Percentiles rank a stretch among this genome's conserved stretches.
Evolutionary conservation across 2,888 invertebrate genomes (phyloP).

Genomic region (Hymenopus coronatus): DNA sequence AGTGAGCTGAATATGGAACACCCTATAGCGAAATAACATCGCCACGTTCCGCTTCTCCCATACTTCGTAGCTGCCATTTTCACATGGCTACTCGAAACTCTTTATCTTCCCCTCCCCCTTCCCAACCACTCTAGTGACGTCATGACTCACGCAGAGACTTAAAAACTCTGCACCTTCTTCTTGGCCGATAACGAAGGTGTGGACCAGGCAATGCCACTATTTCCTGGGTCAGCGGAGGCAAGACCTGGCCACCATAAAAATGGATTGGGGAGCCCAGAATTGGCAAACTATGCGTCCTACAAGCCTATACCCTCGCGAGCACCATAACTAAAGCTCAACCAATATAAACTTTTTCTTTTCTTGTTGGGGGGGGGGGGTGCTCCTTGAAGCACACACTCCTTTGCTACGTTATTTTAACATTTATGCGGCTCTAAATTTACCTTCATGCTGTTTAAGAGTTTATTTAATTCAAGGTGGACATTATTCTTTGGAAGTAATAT

Average conservation of each 20-base stretch:
- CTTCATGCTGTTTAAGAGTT: no score
- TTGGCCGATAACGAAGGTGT: not conserved
- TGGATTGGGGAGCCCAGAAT: not conserved
- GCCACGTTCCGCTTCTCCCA: not conserved
- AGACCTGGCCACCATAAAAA: not conserved
- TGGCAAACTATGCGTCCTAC: no score
- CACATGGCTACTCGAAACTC: slow-evolving; percentile 19
- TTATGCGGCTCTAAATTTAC: no score
- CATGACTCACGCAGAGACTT: not conserved
- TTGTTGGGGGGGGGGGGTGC: no score
- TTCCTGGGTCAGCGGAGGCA: not conserved
- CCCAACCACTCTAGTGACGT: not conserved
- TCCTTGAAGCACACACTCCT: no score
- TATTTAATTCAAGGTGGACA: no score
- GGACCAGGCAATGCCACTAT: not conserved
- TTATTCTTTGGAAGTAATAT: no score
- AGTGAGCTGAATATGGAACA: not conserved
- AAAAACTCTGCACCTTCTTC: not conserved
- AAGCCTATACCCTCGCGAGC: no score
- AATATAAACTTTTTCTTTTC: no score
- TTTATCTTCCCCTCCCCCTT: not conserved
- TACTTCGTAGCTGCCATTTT: slow-evolving; percentile 17
- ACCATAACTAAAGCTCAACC: no score
- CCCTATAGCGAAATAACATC: not conserved
- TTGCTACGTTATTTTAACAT: no score